phyloP scores from a whole-genome alignment of 2,797 vertebrate species.

The Sylvia borin region DNA sequence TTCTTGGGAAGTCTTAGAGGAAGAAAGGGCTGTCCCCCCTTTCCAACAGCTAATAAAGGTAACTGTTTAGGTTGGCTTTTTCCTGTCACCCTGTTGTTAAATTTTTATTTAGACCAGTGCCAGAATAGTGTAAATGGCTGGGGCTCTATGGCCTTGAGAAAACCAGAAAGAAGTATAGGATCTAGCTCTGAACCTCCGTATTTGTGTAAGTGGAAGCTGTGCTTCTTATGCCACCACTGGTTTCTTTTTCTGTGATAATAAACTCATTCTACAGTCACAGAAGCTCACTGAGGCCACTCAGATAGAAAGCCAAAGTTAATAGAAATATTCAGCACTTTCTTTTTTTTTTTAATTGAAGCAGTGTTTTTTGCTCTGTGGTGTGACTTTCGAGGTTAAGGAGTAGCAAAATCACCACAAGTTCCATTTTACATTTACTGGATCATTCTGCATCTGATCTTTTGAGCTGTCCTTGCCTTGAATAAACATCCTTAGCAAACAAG shows the following conservation, averaged over 20 bases:
- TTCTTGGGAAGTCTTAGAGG: background rate
- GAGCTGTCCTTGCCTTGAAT: background rate
- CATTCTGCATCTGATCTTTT: background rate
- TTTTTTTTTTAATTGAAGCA: background rate
- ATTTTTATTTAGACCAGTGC: background rate
- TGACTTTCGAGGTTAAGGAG: background rate
- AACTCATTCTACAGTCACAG: background rate
- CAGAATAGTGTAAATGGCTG: background rate
- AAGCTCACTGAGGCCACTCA: background rate
- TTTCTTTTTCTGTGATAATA: background rate
- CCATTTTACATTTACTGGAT: background rate
- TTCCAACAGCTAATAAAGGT: background rate
- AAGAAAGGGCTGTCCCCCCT: background rate
- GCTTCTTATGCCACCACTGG: background rate
- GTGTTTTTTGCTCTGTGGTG: background rate
- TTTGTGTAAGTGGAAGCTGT: background rate
- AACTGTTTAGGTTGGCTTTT: background rate
- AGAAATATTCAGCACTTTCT: background rate
- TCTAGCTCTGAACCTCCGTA: background rate
- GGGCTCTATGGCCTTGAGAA: background rate
- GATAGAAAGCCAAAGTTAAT: background rate
- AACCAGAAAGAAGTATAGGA: background rate
- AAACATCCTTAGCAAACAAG: background rate
- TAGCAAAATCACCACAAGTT: background rate
- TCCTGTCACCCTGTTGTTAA: background rate